A percentile compares a stretch with the other conserved stretches of the same genome.
Conservation (phyloP, 2,888 invertebrate species). For the Drosophila antonietae region DNA sequence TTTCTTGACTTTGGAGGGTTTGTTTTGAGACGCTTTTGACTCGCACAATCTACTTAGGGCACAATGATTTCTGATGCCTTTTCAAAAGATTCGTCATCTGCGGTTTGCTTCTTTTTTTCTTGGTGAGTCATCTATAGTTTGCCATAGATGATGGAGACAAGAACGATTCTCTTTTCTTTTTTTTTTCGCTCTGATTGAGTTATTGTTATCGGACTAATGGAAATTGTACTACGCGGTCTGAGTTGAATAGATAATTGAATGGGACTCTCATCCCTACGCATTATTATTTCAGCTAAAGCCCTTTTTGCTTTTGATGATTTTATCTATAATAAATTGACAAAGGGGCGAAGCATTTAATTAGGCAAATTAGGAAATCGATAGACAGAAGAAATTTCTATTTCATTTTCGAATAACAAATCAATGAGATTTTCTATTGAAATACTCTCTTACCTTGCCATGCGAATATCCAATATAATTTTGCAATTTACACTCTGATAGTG, state of each 20-base stretch:
- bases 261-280: neutral
- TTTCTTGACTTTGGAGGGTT: slow-evolving; percentile 47
- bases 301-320: slow-evolving; percentile 2
- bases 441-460: neutral
- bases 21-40: slow-evolving; percentile 37
- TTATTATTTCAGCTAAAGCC: neutral
- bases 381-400: neutral
- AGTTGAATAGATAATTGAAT: slow-evolving; percentile 12
- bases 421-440: neutral
- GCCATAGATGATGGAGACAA: neutral
- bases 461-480: neutral
- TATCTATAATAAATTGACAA: neutral
- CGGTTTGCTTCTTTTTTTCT: slow-evolving; percentile 20
- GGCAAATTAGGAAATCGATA: neutral
- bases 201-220: slow-evolving; percentile 64
- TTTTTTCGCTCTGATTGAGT: slow-evolving; percentile 53
- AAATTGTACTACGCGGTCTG: slow-evolving; percentile 3
- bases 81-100: slow-evolving; percentile 15
- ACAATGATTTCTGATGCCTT: slow-evolving; percentile 38
- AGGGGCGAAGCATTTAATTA: neutral
- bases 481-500: neutral
- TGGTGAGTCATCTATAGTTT: slow-evolving; percentile 38
- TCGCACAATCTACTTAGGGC: slow-evolving; percentile 42
- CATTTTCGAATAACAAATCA: neutral
- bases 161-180: neutral